Evolutionary conservation across 2,888 invertebrate species (phyloP).

Genomic region (Halocaridina rubra): DNA sequence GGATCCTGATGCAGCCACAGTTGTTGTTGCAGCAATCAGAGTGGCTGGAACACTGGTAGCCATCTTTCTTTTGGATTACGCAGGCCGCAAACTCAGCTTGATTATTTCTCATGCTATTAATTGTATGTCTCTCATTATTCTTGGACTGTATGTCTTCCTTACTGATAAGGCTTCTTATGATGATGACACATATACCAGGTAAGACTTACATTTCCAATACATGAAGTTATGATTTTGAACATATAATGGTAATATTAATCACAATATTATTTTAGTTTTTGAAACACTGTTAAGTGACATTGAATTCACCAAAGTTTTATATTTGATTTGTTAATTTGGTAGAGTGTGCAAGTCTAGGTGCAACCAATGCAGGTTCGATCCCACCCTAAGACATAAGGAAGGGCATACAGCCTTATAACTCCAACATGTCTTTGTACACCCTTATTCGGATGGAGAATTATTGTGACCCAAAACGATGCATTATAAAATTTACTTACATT

Average conservation of each 20-base stretch:
- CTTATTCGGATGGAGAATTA: too few relatives aligned
- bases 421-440: too few relatives aligned
- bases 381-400: too few relatives aligned
- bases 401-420: too few relatives aligned
- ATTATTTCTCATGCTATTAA: constrained; percentile 21
- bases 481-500: too few relatives aligned
- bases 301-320: too few relatives aligned
- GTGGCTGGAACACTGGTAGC: constrained; percentile 9
- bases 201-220: neutral
- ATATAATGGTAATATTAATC: too few relatives aligned
- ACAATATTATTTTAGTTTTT: too few relatives aligned
- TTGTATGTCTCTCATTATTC: neutral
- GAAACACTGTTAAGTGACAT: too few relatives aligned
- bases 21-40: constrained; percentile 5
- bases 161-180: constrained; percentile 3
- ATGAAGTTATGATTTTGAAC: neutral
- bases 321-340: neutral
- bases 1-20: constrained; percentile 25
- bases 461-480: too few relatives aligned
- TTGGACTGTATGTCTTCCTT: constrained; percentile 24
- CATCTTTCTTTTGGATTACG: constrained; percentile 7
- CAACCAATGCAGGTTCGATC: too few relatives aligned
- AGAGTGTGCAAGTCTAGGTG: neutral
- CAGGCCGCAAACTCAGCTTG: constrained; percentile 19
- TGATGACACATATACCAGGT: constrained; percentile 20